Evolutionary conservation across 2,113 vertebrate species (phyloP).

Genomic region (Mixornis gularis): DNA sequence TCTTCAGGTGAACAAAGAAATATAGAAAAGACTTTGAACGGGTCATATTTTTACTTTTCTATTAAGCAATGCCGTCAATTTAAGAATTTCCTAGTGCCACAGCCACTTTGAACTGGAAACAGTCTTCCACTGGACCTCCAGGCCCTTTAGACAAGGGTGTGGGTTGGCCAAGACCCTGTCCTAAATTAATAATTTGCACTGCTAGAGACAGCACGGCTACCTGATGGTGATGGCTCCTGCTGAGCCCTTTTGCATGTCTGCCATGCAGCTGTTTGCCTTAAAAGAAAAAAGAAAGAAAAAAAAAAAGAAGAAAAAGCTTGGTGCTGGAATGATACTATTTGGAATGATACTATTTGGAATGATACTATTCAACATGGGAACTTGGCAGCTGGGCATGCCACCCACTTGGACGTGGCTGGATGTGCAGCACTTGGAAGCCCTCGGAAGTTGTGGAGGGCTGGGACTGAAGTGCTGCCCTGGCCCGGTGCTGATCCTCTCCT

Average conservation of each 20-base stretch:
- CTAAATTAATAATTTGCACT: not conserved
- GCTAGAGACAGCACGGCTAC: fast-evolving
- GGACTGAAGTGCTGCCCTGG: fast-evolving
- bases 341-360: not conserved
- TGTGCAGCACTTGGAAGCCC: not conserved
- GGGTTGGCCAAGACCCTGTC: fast-evolving
- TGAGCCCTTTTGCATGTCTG: not conserved
- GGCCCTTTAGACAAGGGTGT: not conserved
- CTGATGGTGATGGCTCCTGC: not conserved
- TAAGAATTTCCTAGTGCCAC: not conserved
- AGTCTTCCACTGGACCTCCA: not conserved
- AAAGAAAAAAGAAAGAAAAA: too few species aligned
- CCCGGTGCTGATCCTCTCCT: not conserved
- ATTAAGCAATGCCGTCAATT: not conserved
- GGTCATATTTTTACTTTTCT: not conserved
- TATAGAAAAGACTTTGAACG: not conserved
- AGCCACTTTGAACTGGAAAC: not conserved
- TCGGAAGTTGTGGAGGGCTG: not conserved
- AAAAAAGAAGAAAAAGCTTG: not conserved
- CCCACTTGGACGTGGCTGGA: slow-evolving; percentile 30
- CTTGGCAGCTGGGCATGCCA: slow-evolving; percentile 30
- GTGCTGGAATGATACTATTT: not conserved
- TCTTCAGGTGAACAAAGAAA: not conserved
- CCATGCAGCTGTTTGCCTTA: not conserved
- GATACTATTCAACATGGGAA: not conserved